Percentiles rank a stretch among this genome's conserved stretches.
Evolutionary conservation across 2,797 vertebrate species (phyloP).

Genomic region (Sebastes hubbsi): DNA sequence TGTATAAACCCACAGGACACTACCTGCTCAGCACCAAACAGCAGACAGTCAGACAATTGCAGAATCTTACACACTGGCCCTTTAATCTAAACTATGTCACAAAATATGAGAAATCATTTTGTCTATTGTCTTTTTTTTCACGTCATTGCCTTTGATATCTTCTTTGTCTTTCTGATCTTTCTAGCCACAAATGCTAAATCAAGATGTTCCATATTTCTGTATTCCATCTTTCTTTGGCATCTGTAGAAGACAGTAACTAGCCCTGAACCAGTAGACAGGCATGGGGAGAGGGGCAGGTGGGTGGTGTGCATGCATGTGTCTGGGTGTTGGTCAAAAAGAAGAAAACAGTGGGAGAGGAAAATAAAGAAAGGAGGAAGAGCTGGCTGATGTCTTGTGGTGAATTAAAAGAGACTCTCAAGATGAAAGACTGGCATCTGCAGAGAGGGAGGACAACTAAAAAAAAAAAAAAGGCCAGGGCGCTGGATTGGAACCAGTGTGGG

Average conservation of each 20-base stretch:
- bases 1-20: neutral
- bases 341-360: constrained; percentile 40
- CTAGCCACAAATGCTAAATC: neutral
- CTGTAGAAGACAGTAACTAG: neutral
- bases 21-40: neutral
- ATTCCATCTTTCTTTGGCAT: neutral
- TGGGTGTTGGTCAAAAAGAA: constrained; percentile 45
- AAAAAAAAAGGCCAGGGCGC: constrained; percentile 15
- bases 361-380: constrained; percentile 19
- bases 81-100: neutral
- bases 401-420: constrained; percentile 31
- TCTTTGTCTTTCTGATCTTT: neutral
- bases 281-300: constrained; percentile 1
- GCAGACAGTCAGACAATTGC: neutral
- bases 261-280: neutral
- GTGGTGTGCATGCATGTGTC: neutral
- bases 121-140: neutral
- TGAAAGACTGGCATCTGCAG: constrained; percentile 53
- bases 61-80: neutral
- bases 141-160: neutral
- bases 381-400: constrained; percentile 6
- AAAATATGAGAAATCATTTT: neutral
- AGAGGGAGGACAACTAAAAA: neutral
- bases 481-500: constrained; percentile 62
- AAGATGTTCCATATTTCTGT: neutral